A percentile compares a stretch with the other conserved stretches of the same genome.
Evolutionary conservation across 2,888 invertebrate species (phyloP).

Genomic region (Macaria liturata): DNA sequence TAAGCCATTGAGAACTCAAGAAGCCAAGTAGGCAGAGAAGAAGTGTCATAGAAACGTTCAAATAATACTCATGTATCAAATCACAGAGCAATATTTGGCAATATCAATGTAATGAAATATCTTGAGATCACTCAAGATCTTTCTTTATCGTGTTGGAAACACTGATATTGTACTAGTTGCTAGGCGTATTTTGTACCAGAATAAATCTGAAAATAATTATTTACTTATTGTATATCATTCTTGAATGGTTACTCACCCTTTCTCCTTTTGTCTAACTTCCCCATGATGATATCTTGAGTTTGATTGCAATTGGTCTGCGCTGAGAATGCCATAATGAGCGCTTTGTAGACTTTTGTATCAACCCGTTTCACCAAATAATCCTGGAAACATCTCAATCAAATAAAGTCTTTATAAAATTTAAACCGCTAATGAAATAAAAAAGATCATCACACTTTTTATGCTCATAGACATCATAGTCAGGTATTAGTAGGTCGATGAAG

Average conservation of each 20-base stretch:
- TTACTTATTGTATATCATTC: no score
- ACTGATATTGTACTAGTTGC: neutral
- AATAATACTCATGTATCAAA: no score
- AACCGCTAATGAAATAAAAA: no score
- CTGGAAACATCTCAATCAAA: constrained; percentile 50
- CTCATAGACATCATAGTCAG: no score
- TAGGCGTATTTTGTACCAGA: no score
- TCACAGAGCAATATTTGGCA: neutral
- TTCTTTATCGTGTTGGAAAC: neutral
- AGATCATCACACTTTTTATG: no score
- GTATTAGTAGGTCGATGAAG: no score
- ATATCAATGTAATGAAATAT: neutral
- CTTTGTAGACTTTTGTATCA: constrained; percentile 90
- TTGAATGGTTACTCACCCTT: no score
- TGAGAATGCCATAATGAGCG: constrained; percentile 95
- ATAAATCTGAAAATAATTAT: no score
- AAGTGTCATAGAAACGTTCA: no score
- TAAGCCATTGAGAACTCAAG: neutral
- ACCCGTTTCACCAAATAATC: constrained; percentile 92
- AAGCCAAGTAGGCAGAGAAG: neutral
- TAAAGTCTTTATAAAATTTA: no score
- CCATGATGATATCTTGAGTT: constrained; percentile 97
- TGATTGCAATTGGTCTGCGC: constrained; percentile 97
- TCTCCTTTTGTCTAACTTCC: constrained; percentile 94
- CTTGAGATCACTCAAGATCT: neutral